Conservation (phyloP, 2,888 invertebrate genomes). For the Drosophila picticornis region DNA sequence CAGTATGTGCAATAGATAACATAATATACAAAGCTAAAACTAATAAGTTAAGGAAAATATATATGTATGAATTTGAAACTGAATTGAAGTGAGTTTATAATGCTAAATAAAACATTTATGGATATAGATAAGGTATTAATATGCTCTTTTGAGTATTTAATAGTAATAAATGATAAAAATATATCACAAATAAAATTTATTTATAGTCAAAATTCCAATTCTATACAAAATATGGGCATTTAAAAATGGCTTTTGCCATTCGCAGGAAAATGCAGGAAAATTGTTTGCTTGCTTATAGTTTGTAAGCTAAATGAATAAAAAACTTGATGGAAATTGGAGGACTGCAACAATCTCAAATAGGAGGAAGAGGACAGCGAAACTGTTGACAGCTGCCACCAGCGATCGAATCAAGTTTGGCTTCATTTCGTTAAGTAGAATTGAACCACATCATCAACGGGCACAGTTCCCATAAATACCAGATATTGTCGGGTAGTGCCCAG, state of each 20-base stretch:
- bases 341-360: too few relatives aligned
- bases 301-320: too few relatives aligned
- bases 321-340: background rate
- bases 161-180: background rate
- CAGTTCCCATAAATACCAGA: too few relatives aligned
- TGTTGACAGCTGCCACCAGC: too few relatives aligned
- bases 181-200: background rate
- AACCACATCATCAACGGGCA: too few relatives aligned
- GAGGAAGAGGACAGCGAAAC: too few relatives aligned
- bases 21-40: background rate
- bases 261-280: too few relatives aligned
- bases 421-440: background rate
- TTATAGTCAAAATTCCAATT: background rate
- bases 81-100: too few relatives aligned
- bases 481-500: too few relatives aligned
- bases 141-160: background rate
- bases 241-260: background rate
- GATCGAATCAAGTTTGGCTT: constrained; percentile 4
- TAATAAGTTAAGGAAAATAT: background rate
- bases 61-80: too few relatives aligned
- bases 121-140: background rate
- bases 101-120: background rate
- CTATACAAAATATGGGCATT: background rate
- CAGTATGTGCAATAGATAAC: background rate
- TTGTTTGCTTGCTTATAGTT: background rate